Percentiles rank a stretch among this genome's conserved stretches.
These are phyloP conservation scores for Psophia crepitans DNA, from an alignment of 2,113 vertebrate genomes.

Conservation along the genomic window DNA sequence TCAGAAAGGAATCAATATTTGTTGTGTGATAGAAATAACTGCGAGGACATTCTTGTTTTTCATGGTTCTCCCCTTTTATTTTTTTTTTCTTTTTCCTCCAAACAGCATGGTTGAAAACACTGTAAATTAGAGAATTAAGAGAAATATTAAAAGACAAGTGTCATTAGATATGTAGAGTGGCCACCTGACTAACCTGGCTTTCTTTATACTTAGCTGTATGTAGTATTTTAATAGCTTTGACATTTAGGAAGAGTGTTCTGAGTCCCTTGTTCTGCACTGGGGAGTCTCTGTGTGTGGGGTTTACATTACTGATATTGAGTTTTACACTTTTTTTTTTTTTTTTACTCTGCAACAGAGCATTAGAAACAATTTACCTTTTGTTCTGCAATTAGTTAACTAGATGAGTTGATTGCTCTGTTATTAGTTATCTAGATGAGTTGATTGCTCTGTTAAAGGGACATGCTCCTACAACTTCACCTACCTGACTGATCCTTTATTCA, in stretches of 20 bases:
- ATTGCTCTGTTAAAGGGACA: not conserved
- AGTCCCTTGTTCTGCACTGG: not conserved
- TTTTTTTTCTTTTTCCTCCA: not conserved
- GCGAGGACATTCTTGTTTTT: not conserved
- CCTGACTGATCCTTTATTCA: not conserved
- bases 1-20: constrained; percentile 63
- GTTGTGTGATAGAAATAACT: constrained; percentile 1
- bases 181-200: not conserved
- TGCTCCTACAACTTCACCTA: not conserved
- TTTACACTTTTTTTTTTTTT: not conserved
- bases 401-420: not conserved
- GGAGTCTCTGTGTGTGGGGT: not conserved
- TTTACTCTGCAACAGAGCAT: not conserved
- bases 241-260: not conserved
- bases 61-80: not conserved
- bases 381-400: not conserved
- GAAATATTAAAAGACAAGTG: not conserved
- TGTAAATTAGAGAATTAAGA: not conserved
- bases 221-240: not conserved
- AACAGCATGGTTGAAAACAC: not conserved
- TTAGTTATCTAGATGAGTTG: no score
- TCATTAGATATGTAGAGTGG: not conserved
- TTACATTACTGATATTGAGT: not conserved
- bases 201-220: not conserved
- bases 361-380: not conserved